Base-by-base conservation (phyloP, 2,113 vertebrate species). In the Rhynchomys soricoides region DNA sequence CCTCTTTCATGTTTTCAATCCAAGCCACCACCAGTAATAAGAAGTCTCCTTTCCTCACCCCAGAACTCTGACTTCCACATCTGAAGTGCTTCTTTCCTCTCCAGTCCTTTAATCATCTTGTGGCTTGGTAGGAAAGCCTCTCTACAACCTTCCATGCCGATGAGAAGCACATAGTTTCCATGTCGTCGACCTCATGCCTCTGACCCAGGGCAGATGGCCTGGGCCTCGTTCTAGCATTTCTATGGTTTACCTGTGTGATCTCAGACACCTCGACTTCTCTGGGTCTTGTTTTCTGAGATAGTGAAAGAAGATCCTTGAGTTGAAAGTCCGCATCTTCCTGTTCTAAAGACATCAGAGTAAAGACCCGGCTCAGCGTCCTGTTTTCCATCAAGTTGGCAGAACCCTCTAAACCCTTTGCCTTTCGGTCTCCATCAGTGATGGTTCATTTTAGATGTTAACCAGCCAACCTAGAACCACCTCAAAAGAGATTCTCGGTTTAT, bases 241-340 rank as follows among this genome's bases (percentile, higher is more conserved):
- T 64, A 5, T 9, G 13, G 4, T 15, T 86, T 16, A 81, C 29
- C 82, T 90, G 29, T 52, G 79, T 57, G 79, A 94, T 71, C 43
- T 78, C 71, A 50, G 74, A 68, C 40, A 71, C 70, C 81, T 5
- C 21, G 31, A 62, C 48, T 71, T 93, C 79, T 86, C 95, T 82
- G 83, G 13, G 21, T 82, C 75, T 95, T 62, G 9, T 62, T 97
- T 92, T 82, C 81, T 75, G 95, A 90, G 66, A 62, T n/a, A 43
- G 62, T 64, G 64, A 78, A 89, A 89, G 81, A 89, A 95, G 31
- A 82, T n/a, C 37, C 66, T 75, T 74, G 48, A 52, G 31, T 34
- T 48, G 15, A 37, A 77, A 88, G 90, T 57, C 11, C 66, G 62
- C 55, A 26, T 74, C 82, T 91, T 91, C 45, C 24, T 85, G 90